Percentiles rank a stretch among this genome's conserved stretches.
These are phyloP conservation scores for Apamea monoglypha DNA, from an alignment of 2,888 invertebrate genomes.

Conservation along the genomic window DNA sequence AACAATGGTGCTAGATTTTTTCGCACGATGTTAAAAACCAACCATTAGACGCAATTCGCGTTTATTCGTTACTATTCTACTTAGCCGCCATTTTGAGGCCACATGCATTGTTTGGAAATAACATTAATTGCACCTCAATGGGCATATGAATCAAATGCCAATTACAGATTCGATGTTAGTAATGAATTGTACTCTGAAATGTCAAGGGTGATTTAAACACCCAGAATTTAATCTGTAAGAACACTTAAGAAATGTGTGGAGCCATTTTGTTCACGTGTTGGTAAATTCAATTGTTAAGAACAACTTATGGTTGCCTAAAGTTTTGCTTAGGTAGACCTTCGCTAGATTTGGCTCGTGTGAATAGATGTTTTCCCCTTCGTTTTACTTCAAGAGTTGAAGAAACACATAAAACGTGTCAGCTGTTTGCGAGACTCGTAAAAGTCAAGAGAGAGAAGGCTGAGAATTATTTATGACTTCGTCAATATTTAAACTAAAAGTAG, in stretches of 20 bases:
- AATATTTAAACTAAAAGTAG: slow-evolving; percentile 41
- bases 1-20: slow-evolving; percentile 82
- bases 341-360: slow-evolving; percentile 36
- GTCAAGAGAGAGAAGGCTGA: slow-evolving; percentile 17
- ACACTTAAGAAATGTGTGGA: slow-evolving; percentile 39
- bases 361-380: slow-evolving; percentile 10
- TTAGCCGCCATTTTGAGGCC: slow-evolving; percentile 70
- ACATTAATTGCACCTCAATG: slow-evolving; percentile 72
- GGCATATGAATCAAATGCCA: slow-evolving; percentile 66
- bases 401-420: slow-evolving; percentile 45
- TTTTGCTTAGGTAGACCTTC: slow-evolving; percentile 30
- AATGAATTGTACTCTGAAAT: slow-evolving; percentile 55
- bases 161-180: slow-evolving; percentile 63
- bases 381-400: slow-evolving; percentile 12
- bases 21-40: slow-evolving; percentile 82
- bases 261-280: slow-evolving; percentile 41
- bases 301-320: slow-evolving; percentile 28
- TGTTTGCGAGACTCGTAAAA: slow-evolving; percentile 45
- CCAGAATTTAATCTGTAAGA: slow-evolving; percentile 29
- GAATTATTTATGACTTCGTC: slow-evolving; percentile 40
- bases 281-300: slow-evolving; percentile 60
- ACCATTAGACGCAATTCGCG: slow-evolving; percentile 81
- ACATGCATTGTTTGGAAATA: slow-evolving; percentile 72
- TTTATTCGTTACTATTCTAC: slow-evolving; percentile 76
- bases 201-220: slow-evolving; percentile 56